Conservation (phyloP, 2,797 vertebrate genomes). For the Gambusia yucatana region DNA sequence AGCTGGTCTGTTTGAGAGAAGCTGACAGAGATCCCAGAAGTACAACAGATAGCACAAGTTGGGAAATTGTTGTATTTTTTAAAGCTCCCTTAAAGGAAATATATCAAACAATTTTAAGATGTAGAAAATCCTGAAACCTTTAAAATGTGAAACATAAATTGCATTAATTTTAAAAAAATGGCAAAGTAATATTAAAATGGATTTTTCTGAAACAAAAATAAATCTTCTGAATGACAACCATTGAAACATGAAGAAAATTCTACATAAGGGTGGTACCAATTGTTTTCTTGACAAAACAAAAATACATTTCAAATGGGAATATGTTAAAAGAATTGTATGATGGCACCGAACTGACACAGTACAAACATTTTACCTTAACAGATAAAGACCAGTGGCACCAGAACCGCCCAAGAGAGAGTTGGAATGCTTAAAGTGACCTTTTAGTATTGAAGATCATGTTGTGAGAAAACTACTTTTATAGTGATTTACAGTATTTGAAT, state of each 20-base stretch:
- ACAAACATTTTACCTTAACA: not conserved
- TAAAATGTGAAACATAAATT: not conserved
- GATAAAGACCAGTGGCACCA: not conserved
- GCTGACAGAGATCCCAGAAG: slow-evolving; percentile 15
- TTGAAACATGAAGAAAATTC: not conserved
- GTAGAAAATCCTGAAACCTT: not conserved
- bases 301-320: not conserved
- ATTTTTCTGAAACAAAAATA: not conserved
- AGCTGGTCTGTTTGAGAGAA: slow-evolving; percentile 29
- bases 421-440: not conserved
- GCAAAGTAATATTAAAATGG: not conserved
- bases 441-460: not conserved
- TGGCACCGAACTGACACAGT: not conserved
- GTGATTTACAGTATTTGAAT: not conserved
- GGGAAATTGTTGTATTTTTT: not conserved
- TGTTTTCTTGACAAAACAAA: not conserved
- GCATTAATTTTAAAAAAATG: not conserved
- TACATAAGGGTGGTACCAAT: not conserved
- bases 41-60: slow-evolving; percentile 13
- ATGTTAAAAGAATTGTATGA: not conserved
- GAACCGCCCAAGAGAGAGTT: not conserved
- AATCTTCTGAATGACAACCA: not conserved
- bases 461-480: not conserved
- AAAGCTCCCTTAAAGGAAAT: not conserved
- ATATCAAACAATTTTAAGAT: not conserved